Evolutionary conservation across 2,113 vertebrate species (phyloP).

Genomic region (Microcebus tavaratra): DNA sequence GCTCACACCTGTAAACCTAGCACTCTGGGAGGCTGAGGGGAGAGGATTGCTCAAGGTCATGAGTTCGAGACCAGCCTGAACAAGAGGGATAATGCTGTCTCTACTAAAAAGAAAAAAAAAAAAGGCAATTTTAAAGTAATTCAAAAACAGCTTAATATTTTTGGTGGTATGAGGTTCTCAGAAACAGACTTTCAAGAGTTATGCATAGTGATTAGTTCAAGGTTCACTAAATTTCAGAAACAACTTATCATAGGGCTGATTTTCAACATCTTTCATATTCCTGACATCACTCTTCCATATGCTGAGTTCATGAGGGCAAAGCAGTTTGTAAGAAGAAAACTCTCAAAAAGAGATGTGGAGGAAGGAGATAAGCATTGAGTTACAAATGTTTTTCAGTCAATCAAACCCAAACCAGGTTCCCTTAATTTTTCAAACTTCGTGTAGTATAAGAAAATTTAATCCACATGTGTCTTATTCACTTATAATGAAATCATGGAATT

Average conservation of each 20-base stretch:
- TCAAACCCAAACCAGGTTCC: slow-evolving; percentile 52
- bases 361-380: background rate
- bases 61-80: too few species aligned
- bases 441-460: slow-evolving; percentile 70
- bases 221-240: background rate
- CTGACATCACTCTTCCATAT: background rate
- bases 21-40: too few species aligned
- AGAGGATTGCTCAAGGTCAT: too few species aligned
- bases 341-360: background rate
- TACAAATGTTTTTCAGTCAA: slow-evolving; percentile 41
- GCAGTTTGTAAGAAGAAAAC: background rate
- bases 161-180: background rate
- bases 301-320: background rate
- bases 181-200: background rate
- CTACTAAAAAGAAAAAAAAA: too few species aligned
- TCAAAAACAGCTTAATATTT: background rate
- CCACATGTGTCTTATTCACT: slow-evolving; percentile 68
- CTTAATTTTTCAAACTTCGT: slow-evolving; percentile 61
- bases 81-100: too few species aligned
- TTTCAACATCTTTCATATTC: slow-evolving; percentile 18
- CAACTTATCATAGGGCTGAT: background rate
- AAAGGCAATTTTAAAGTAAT: background rate
- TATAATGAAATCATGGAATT: slow-evolving; percentile 56
- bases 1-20: too few species aligned
- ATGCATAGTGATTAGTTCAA: background rate